Evolutionary conservation across 2,797 vertebrate genomes (phyloP).

Genomic region (Etheostoma perlongum): DNA sequence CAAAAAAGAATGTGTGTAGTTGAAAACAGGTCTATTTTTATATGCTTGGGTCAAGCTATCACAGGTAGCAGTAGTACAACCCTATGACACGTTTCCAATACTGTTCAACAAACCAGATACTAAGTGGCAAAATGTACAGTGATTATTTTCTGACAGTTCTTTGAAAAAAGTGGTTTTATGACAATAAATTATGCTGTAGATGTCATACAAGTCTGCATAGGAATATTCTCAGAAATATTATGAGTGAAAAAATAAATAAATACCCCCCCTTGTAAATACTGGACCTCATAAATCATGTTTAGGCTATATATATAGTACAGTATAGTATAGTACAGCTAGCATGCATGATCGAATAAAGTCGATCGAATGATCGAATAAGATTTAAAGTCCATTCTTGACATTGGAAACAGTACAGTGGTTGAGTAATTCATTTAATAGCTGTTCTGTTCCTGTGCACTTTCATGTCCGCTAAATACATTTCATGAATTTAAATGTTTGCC

Average conservation of each 20-base stretch:
- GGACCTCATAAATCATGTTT: constrained; percentile 29
- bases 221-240: constrained; percentile 6
- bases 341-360: too few relatives aligned
- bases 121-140: not conserved
- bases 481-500: not conserved
- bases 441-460: not conserved
- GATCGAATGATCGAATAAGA: too few relatives aligned
- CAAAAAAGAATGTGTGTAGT: not conserved
- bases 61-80: not conserved
- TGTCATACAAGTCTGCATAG: not conserved
- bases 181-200: not conserved
- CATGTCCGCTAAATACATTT: not conserved
- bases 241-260: not conserved
- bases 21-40: not conserved
- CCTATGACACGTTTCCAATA: not conserved
- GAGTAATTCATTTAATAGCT: not conserved
- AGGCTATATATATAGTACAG: too few relatives aligned
- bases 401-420: not conserved
- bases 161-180: not conserved
- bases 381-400: not conserved
- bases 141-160: not conserved
- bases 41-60: not conserved
- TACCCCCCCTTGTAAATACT: constrained; percentile 24
- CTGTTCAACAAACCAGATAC: not conserved
- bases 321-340: too few relatives aligned